These are phyloP conservation scores for Heterotilapia buettikoferi DNA, from an alignment of 2,113 vertebrate genomes.

Conservation along the genomic window DNA sequence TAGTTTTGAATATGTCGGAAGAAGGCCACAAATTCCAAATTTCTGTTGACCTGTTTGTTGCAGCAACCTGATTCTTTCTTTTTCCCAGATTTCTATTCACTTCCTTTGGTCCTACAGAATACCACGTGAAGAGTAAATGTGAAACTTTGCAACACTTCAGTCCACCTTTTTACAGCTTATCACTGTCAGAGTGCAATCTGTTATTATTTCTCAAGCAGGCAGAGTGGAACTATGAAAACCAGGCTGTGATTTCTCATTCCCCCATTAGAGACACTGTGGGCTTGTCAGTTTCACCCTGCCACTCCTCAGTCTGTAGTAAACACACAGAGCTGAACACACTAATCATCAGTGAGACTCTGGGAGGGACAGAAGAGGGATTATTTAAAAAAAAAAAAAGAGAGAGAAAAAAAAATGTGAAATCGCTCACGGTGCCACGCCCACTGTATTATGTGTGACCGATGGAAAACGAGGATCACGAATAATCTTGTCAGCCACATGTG, in stretches of 20 bases:
- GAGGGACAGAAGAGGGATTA: background rate
- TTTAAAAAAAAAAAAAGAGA: background rate
- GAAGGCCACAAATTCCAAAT: background rate
- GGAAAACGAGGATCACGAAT: constrained; percentile 23
- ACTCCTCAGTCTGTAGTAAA: constrained; percentile 14
- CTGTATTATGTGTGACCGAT: constrained; percentile 12
- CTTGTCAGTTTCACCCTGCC: background rate
- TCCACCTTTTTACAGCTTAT: background rate
- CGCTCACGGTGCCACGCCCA: constrained; percentile 54
- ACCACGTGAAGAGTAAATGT: background rate
- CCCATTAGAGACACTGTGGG: background rate
- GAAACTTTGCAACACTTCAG: background rate
- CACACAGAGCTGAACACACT: background rate
- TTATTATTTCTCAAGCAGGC: constrained; percentile 19
- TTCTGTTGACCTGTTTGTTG: background rate
- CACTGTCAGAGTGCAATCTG: constrained; percentile 58
- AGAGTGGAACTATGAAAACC: background rate
- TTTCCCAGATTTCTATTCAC: background rate
- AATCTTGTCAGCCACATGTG: constrained; percentile 55
- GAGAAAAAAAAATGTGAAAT: constrained; percentile 68
- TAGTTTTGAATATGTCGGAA: background rate
- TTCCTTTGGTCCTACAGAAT: background rate
- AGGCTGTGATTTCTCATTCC: background rate
- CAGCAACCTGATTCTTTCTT: background rate
- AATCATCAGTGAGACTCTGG: background rate